phyloP scores from a whole-genome alignment of 2,888 invertebrate genomes.

The Mythimna pallens region DNA sequence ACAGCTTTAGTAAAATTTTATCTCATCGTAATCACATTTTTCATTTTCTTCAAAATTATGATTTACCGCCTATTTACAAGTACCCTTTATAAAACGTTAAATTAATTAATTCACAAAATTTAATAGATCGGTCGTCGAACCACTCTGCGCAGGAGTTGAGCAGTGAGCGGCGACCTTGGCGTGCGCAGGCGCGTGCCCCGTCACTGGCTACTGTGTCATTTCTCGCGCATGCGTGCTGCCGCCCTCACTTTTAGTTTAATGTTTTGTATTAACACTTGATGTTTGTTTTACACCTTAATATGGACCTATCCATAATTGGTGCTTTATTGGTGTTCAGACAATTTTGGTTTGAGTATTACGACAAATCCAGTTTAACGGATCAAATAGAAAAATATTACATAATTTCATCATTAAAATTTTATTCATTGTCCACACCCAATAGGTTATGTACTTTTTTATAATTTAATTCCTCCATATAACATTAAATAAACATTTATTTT shows the following conservation, averaged over 20 bases:
- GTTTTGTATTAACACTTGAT: slow-evolving; percentile 50
- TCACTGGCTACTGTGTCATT: slow-evolving; percentile 75
- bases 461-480: not conserved
- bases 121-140: slow-evolving; percentile 82
- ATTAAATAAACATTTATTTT: too few species aligned
- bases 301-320: not conserved
- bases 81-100: slow-evolving; percentile 13
- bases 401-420: too few species aligned
- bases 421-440: too few species aligned
- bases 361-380: not conserved
- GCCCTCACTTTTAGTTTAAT: slow-evolving; percentile 57
- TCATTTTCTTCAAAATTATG: not conserved
- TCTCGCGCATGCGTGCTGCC: slow-evolving; percentile 69
- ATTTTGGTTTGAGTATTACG: not conserved
- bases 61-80: not conserved
- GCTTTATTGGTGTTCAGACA: not conserved
- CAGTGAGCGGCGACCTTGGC: slow-evolving; percentile 83
- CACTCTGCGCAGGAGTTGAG: slow-evolving; percentile 66
- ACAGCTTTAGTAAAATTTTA: too few species aligned
- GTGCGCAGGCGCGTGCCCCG: slow-evolving; percentile 69
- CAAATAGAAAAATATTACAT: too few species aligned
- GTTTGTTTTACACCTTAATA: slow-evolving; percentile 42
- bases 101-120: slow-evolving; percentile 54
- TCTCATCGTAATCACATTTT: not conserved
- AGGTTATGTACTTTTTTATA: too few species aligned